Evolutionary conservation across 2,888 invertebrate genomes (phyloP).

Genomic region (Watsonalla cultraria): DNA sequence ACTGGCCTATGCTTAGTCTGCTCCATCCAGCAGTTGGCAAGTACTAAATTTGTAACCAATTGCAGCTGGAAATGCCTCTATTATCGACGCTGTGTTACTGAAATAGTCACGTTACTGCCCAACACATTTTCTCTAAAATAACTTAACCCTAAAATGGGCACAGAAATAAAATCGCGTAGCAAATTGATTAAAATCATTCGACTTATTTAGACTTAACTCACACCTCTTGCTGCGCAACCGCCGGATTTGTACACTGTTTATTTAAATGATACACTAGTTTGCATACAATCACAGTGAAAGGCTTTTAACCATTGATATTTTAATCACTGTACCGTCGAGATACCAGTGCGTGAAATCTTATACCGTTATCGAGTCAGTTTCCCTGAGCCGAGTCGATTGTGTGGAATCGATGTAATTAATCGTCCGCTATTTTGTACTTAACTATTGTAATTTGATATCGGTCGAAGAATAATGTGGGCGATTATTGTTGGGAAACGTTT

Average conservation of each 20-base stretch:
- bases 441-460: neutral
- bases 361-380: constrained; percentile 22
- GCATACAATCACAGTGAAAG: constrained; percentile 76
- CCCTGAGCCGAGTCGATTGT: constrained; percentile 14
- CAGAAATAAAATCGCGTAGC: neutral
- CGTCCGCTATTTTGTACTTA: neutral
- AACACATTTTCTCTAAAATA: neutral
- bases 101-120: neutral
- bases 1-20: too few species aligned
- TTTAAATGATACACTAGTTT: constrained; percentile 55
- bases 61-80: too few species aligned
- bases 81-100: neutral
- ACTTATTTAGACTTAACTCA: constrained; percentile 10
- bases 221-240: constrained; percentile 20
- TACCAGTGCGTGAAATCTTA: constrained; percentile 61
- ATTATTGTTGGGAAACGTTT: neutral
- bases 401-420: neutral
- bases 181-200: neutral
- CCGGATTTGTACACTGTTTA: constrained; percentile 42
- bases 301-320: constrained; percentile 58
- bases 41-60: too few species aligned
- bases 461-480: neutral
- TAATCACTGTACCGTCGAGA: constrained; percentile 54
- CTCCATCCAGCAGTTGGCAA: too few species aligned
- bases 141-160: neutral